Base-by-base conservation (phyloP, 2,113 vertebrate genomes). In the Charadrius vociferus region DNA sequence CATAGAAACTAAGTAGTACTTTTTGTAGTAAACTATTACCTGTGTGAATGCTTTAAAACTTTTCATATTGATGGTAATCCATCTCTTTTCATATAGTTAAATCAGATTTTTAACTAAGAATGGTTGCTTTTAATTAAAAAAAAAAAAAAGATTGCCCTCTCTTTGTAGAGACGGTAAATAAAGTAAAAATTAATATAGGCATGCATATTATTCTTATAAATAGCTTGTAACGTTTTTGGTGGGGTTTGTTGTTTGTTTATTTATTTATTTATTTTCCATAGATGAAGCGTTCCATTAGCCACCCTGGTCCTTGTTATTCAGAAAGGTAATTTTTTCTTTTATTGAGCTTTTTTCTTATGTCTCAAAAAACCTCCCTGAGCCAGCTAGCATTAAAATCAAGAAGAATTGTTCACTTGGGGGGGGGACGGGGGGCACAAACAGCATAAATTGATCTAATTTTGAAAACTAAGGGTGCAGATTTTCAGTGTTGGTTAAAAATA, bases 251-350 rank as follows among this genome's bases (percentile, higher is more conserved):
- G 14, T 63, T 62, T 86, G 58, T 11, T 43, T 26, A 23, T 36
- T 53, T 39, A 9, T 26, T 50, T 56, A 8, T 19, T 41, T 63
- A 73, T 71, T 24, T 36, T 13, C 27, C 5, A 20, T 68, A 96
- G 96, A 96, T 97, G 95, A 96, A 96, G 39, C 95, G 95, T 85
- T 96, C 96, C 66, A 34, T 95, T 91, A 97, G 95, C 78, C 95
- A 97, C 27, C 93, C 96, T 87, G 91, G 96, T 91, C 89, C 96
- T 93, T 96, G 81, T 73, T 89, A 87, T 95, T 96, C 84, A 56
- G 96, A 97, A 87, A 96, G 96, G 96, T 97, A 89, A 84, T n/a
- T 72, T 86, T 71, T 26, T 85, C 5, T 93, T 86, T 89, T 14
- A 12, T 71, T 43, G 27, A 58, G 34, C 9, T 58, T 65, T 92